Percentiles rank a stretch among this genome's conserved stretches.
Conservation (phyloP, 2,113 vertebrate genomes). For the Heterotilapia buettikoferi region DNA sequence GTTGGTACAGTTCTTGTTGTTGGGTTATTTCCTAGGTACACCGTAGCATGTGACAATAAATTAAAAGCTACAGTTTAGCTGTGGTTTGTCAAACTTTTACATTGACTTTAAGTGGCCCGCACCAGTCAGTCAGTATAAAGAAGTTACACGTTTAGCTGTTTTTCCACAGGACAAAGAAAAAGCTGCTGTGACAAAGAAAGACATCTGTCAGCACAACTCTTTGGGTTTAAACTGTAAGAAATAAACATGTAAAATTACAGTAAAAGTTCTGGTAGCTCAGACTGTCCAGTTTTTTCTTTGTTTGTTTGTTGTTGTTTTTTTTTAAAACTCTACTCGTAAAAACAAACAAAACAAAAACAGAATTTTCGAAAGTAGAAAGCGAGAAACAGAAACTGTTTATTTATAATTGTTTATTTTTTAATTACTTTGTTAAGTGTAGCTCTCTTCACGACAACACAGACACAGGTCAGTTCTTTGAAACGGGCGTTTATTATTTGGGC, state of each 20-base stretch:
- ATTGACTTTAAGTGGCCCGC: background rate
- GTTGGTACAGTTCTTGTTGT: background rate
- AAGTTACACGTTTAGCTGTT: background rate
- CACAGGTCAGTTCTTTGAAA: too few relatives aligned
- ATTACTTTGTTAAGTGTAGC: too few relatives aligned
- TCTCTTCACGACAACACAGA: too few relatives aligned
- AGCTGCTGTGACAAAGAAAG: background rate
- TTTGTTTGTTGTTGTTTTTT: too few relatives aligned
- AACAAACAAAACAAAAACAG: too few relatives aligned
- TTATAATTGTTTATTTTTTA: too few relatives aligned
- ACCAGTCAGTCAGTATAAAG: background rate
- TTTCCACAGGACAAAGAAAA: background rate
- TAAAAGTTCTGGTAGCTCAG: background rate
- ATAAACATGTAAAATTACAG: too few relatives aligned
- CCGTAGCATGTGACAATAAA: background rate
- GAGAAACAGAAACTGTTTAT: too few relatives aligned
- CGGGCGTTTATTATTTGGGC: too few relatives aligned
- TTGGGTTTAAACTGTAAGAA: background rate
- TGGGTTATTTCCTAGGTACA: background rate
- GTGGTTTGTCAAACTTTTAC: background rate
- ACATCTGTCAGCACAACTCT: background rate
- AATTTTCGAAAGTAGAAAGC: too few relatives aligned
- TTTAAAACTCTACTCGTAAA: too few relatives aligned
- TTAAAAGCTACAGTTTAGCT: background rate
- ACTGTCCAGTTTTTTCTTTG: background rate